A percentile compares a stretch with the other conserved stretches of the same genome.
These are phyloP conservation scores for Heliconius melpomene DNA, from an alignment of 1,140 invertebrate species.

Conservation along the genomic window DNA sequence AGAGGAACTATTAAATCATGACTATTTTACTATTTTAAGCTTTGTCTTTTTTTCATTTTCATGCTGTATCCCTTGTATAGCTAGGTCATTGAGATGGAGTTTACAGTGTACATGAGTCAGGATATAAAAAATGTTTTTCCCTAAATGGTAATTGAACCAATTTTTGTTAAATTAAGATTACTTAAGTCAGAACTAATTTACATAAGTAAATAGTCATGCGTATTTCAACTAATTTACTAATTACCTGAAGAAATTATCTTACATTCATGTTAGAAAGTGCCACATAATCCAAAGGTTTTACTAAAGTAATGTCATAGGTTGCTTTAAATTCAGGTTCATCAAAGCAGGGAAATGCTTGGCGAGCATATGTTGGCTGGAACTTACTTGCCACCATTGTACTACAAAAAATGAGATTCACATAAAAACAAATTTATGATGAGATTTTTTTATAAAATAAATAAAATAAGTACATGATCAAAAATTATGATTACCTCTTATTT, in stretches of 20 bases:
- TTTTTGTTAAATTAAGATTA: too few relatives aligned
- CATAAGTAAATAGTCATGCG: too few relatives aligned
- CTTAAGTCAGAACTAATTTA: too few relatives aligned
- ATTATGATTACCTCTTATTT: slow-evolving; percentile 54
- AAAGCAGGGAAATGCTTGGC: slow-evolving; percentile 96
- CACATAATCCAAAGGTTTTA: slow-evolving; percentile 86
- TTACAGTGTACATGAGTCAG: too few relatives aligned
- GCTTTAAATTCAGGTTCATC: slow-evolving; percentile 98
- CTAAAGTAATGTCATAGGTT: slow-evolving; percentile 89
- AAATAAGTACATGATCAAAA: not conserved
- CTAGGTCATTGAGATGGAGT: too few relatives aligned
- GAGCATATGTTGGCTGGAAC: slow-evolving; percentile 96
- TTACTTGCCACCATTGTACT: slow-evolving; percentile 94
- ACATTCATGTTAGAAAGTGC: slow-evolving; percentile 92
- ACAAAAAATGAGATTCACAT: slow-evolving; percentile 47
- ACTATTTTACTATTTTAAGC: too few relatives aligned
- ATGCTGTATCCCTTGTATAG: too few relatives aligned
- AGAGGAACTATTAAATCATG: too few relatives aligned
- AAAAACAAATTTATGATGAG: not conserved
- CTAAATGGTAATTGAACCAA: too few relatives aligned
- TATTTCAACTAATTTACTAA: slow-evolving; percentile 16
- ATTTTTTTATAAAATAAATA: not conserved
- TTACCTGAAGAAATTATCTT: slow-evolving; percentile 54
- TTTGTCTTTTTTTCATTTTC: too few relatives aligned
- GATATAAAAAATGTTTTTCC: too few relatives aligned